Conservation (phyloP, 2,797 vertebrate species). For the Chiloscyllium punctatum region DNA sequence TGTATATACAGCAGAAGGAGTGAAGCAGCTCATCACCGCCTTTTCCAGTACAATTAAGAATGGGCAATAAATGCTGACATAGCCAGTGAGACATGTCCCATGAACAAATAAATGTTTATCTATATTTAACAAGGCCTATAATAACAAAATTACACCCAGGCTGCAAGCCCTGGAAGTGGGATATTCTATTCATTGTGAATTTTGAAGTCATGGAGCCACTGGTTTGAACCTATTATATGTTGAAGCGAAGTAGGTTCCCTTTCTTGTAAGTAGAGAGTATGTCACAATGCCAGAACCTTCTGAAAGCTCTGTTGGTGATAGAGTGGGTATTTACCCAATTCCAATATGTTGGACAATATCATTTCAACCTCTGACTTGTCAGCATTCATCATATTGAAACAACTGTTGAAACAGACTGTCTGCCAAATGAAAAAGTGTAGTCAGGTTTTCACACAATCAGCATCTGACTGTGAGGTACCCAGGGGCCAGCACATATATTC, state of each 20-base stretch:
- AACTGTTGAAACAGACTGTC: not conserved
- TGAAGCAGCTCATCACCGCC: too few species aligned
- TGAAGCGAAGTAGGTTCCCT: not conserved
- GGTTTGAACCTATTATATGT: not conserved
- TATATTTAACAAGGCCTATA: too few species aligned
- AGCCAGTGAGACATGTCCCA: too few species aligned
- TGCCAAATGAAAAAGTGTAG: not conserved
- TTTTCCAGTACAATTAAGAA: too few species aligned
- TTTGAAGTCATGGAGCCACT: too few species aligned
- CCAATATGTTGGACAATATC: not conserved
- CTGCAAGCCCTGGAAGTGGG: too few species aligned
- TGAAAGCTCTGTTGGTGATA: not conserved
- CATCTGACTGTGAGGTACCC: not conserved
- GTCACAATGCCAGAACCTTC: not conserved
- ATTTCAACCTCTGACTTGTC: not conserved
- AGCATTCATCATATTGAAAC: not conserved
- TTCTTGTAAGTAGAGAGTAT: not conserved
- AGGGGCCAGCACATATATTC: not conserved
- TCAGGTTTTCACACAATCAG: not conserved
- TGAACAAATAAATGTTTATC: too few species aligned
- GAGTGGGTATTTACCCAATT: not conserved
- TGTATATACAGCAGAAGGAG: too few species aligned
- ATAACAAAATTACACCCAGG: too few species aligned
- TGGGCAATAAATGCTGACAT: too few species aligned
- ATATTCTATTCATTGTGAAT: not conserved